phyloP scores from a whole-genome alignment of 1,140 invertebrate genomes.

The Venturia canescens region DNA sequence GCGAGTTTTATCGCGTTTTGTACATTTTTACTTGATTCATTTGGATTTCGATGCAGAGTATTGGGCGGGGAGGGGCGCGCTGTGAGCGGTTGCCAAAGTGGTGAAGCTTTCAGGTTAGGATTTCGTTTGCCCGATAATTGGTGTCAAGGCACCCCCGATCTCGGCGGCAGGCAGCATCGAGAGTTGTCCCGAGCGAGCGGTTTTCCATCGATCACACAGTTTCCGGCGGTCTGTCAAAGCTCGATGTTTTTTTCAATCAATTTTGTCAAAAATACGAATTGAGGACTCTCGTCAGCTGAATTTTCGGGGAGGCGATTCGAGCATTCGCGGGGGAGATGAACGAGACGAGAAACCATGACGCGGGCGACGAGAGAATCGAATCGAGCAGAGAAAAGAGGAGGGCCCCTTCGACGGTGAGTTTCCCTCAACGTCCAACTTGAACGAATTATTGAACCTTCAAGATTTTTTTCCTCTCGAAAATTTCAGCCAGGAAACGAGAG shows the following conservation, averaged over 20 bases:
- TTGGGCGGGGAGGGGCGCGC: background rate
- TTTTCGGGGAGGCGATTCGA: background rate
- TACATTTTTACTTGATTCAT: background rate
- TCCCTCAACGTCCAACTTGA: too few relatives aligned
- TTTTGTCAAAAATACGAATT: too few relatives aligned
- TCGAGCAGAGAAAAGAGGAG: background rate
- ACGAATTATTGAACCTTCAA: background rate
- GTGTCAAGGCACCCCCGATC: background rate
- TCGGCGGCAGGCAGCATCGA: too few relatives aligned
- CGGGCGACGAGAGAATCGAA: background rate
- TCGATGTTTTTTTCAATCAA: too few relatives aligned
- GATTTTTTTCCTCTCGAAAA: too few relatives aligned
- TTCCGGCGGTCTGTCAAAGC: too few relatives aligned
- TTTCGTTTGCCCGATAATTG: background rate
- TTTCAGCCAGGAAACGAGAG: constrained; percentile 36
- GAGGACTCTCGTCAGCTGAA: background rate
- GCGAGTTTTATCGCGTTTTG: background rate
- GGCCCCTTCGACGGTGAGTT: background rate
- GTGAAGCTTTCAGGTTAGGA: background rate
- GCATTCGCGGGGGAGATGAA: background rate
- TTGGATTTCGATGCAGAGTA: background rate
- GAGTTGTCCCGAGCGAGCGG: too few relatives aligned
- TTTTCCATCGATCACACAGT: too few relatives aligned
- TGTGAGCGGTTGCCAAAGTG: background rate
- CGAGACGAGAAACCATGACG: background rate